Evolutionary conservation across 2,888 invertebrate species (phyloP).

Genomic region (Tupiocoris notatus): DNA sequence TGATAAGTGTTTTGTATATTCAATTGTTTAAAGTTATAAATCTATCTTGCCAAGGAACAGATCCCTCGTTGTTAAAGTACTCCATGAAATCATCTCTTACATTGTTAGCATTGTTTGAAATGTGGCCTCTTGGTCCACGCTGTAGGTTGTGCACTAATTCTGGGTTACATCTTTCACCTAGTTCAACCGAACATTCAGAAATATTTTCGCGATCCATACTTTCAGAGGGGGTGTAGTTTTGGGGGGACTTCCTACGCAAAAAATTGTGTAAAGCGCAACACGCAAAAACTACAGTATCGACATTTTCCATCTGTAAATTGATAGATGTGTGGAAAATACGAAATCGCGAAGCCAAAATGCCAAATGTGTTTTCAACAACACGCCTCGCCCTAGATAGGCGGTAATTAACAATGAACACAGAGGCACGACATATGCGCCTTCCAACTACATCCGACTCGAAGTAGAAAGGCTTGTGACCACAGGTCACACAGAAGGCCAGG

Average conservation of each 20-base stretch:
- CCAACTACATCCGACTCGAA: too few relatives aligned
- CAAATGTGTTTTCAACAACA: slow-evolving; percentile 4
- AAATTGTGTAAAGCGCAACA: slow-evolving; percentile 9
- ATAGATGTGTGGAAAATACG: neutral
- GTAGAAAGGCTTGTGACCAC: too few relatives aligned
- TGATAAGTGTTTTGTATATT: too few relatives aligned
- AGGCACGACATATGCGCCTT: too few relatives aligned
- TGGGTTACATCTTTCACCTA: slow-evolving; percentile 41
- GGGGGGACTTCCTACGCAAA: slow-evolving; percentile 9
- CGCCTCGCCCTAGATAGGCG: neutral
- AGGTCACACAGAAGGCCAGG: too few relatives aligned
- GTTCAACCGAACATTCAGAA: slow-evolving; percentile 28
- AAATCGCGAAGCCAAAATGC: slow-evolving; percentile 4
- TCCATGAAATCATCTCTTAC: slow-evolving; percentile 43
- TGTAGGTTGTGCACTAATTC: slow-evolving; percentile 38
- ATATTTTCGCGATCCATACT: slow-evolving; percentile 29
- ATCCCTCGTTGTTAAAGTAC: slow-evolving; percentile 44
- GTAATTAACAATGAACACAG: slow-evolving; percentile 4
- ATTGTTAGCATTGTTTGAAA: slow-evolving; percentile 36
- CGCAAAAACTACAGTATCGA: slow-evolving; percentile 18
- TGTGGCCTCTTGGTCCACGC: slow-evolving; percentile 39
- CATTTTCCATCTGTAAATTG: neutral
- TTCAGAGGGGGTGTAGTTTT: slow-evolving; percentile 16
- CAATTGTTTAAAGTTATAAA: slow-evolving; percentile 42
- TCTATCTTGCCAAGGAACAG: slow-evolving; percentile 45